Evolutionary conservation across 1,140 invertebrate genomes (phyloP).

Genomic region (Littorina saxatilis): DNA sequence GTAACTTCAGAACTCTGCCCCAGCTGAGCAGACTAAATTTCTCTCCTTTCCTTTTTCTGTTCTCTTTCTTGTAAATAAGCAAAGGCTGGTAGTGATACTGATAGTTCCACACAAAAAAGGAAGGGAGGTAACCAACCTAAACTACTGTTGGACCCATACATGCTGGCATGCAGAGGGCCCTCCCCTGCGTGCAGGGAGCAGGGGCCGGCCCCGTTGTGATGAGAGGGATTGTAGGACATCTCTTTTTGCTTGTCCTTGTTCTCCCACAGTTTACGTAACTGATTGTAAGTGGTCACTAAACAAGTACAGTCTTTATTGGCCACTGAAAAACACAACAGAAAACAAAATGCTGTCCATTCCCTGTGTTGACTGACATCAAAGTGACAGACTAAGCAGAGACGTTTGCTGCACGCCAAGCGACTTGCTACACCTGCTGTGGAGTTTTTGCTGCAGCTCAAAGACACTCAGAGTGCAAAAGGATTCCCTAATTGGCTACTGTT

Average conservation of each 20-base stretch:
- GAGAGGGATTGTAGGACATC: slow-evolving; percentile 26
- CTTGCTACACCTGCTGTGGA: too few species aligned
- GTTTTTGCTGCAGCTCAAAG: too few species aligned
- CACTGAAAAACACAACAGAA: slow-evolving; percentile 60
- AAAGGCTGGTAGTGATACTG: too few species aligned
- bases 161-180: slow-evolving; percentile 39
- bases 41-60: too few species aligned
- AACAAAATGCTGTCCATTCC: too few species aligned
- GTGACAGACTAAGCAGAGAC: too few species aligned
- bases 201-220: slow-evolving; percentile 36
- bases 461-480: too few species aligned
- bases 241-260: slow-evolving; percentile 73
- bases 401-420: too few species aligned
- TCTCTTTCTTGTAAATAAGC: too few species aligned
- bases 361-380: too few species aligned
- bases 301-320: slow-evolving; percentile 74
- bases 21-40: too few species aligned
- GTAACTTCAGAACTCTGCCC: not conserved
- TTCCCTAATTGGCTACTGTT: too few species aligned
- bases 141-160: slow-evolving; percentile 57
- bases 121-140: slow-evolving; percentile 58
- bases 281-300: slow-evolving; percentile 74
- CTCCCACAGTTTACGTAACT: slow-evolving; percentile 74
- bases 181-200: slow-evolving; percentile 20
- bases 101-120: slow-evolving; percentile 23